These are phyloP conservation scores for Nudaria mundana DNA, from an alignment of 2,888 invertebrate species.

Conservation along the genomic window DNA sequence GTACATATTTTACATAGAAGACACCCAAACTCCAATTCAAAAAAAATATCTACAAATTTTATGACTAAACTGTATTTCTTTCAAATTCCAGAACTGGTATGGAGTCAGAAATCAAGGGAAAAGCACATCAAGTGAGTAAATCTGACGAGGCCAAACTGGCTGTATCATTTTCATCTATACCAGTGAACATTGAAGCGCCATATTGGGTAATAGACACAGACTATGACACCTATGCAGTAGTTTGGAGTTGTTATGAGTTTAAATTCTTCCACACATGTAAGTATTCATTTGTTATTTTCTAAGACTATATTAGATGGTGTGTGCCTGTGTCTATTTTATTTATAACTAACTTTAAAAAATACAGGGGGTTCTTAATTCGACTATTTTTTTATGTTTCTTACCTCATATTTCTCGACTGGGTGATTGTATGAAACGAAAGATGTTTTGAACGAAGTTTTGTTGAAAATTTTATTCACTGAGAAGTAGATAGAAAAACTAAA, in stretches of 20 bases:
- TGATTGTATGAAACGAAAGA: too few species aligned
- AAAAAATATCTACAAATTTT: too few species aligned
- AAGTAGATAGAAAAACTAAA: too few species aligned
- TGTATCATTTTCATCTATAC: constrained; percentile 83
- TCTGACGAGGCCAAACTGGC: constrained; percentile 81
- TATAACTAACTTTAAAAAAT: too few species aligned
- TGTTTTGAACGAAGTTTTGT: too few species aligned
- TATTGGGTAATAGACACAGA: constrained; percentile 86
- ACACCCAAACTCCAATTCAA: too few species aligned
- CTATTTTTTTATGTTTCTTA: too few species aligned
- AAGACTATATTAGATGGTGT: not conserved
- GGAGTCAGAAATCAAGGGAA: constrained; percentile 79
- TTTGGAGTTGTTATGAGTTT: constrained; percentile 83
- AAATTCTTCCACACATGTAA: constrained; percentile 78
- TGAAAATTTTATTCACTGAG: too few species aligned
- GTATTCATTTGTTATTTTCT: not conserved
- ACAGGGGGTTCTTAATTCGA: too few species aligned
- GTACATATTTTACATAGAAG: too few species aligned
- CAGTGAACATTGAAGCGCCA: constrained; percentile 72
- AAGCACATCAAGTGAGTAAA: constrained; percentile 72
- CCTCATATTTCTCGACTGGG: too few species aligned
- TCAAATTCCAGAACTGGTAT: constrained; percentile 74
- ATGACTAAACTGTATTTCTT: not conserved
- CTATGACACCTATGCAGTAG: constrained; percentile 85
- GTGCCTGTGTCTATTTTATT: too few species aligned